Conservation (phyloP, 2,888 invertebrate species). For the Argynnis bischoffii region DNA sequence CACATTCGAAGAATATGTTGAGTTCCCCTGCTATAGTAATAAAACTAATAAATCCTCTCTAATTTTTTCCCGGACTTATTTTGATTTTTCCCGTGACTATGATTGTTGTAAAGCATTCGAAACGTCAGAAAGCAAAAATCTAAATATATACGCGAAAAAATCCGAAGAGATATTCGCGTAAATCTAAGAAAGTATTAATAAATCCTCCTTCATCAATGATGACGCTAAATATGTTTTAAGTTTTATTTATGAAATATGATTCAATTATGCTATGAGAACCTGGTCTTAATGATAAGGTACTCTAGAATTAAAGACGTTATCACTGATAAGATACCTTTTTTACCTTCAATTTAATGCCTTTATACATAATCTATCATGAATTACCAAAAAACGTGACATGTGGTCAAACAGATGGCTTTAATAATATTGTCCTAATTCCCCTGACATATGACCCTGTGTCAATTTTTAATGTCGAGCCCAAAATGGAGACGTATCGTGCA, state of each 20-base stretch:
- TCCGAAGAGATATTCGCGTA: too few species aligned
- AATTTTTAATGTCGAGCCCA: slow-evolving; percentile 72
- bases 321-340: slow-evolving; percentile 40
- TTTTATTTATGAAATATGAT: slow-evolving; percentile 28
- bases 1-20: slow-evolving; percentile 2
- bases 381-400: slow-evolving; percentile 33
- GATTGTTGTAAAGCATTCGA: too few species aligned
- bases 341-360: slow-evolving; percentile 30
- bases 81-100: too few species aligned
- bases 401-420: slow-evolving; percentile 37
- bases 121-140: too few species aligned
- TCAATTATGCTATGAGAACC: slow-evolving; percentile 20
- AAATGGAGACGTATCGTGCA: slow-evolving; percentile 70
- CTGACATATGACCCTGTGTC: slow-evolving; percentile 77
- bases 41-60: neutral
- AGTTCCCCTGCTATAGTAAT: neutral
- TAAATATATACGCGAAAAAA: too few species aligned
- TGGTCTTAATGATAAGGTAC: slow-evolving; percentile 18
- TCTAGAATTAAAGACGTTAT: slow-evolving; percentile 29
- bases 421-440: slow-evolving; percentile 52
- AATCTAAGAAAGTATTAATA: too few species aligned
- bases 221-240: slow-evolving; percentile 15
- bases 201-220: neutral
- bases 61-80: too few species aligned
- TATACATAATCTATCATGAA: slow-evolving; percentile 1